These are phyloP conservation scores for Solen grandis DNA, from an alignment of 1,140 invertebrate genomes.

Conservation along the genomic window DNA sequence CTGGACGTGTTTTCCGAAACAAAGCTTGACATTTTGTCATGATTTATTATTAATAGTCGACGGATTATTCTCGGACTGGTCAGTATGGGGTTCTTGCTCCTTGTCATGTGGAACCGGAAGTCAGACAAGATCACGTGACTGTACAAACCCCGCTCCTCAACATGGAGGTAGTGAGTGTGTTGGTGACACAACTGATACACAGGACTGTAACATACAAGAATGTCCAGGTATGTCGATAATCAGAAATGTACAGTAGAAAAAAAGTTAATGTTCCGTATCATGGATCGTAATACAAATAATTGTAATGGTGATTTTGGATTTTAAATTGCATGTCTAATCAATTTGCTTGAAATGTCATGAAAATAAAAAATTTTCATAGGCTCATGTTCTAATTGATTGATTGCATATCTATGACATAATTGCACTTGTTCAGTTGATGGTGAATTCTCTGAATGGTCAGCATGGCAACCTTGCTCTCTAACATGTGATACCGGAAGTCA, in stretches of 20 bases:
- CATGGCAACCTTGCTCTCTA: constrained; percentile 8
- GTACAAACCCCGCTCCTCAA: constrained; percentile 55
- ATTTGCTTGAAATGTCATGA: too few relatives aligned
- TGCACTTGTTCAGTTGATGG: constrained; percentile 37
- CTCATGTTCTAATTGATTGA: too few relatives aligned
- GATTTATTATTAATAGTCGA: constrained; percentile 44
- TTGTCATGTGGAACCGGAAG: constrained; percentile 58
- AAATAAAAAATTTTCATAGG: too few relatives aligned
- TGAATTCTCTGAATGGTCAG: constrained; percentile 13
- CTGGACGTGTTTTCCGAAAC: too few relatives aligned
- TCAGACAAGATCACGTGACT: constrained; percentile 41
- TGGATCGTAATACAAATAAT: too few relatives aligned
- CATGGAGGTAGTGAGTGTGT: constrained; percentile 49
- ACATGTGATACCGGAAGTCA: constrained; percentile 38
- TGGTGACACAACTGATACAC: constrained; percentile 2
- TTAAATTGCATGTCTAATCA: too few relatives aligned
- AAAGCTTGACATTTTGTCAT: too few relatives aligned
- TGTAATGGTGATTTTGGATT: too few relatives aligned
- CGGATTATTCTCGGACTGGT: constrained; percentile 59
- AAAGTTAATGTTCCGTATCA: too few relatives aligned
- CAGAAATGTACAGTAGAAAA: too few relatives aligned
- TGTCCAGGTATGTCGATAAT: constrained; percentile 37
- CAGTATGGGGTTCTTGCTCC: constrained; percentile 32
- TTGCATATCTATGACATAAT: background rate
- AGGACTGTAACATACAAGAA: background rate